phyloP scores from a whole-genome alignment of 2,797 vertebrate species.

The Borostomias antarcticus region DNA sequence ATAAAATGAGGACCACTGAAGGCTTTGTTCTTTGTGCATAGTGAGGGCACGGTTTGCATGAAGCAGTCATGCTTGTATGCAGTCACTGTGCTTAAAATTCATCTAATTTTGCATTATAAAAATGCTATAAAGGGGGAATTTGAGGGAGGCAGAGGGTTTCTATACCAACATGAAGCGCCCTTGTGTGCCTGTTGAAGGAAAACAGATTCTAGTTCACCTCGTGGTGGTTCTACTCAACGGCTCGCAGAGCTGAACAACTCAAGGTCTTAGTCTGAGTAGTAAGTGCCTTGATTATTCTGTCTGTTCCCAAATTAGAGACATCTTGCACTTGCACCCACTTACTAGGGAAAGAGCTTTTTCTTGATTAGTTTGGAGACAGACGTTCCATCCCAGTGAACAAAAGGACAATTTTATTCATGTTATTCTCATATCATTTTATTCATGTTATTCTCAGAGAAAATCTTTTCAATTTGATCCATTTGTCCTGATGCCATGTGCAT shows the following conservation, averaged over 20 bases:
- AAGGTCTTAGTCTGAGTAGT: not conserved
- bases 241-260: not conserved
- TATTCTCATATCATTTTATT: not conserved
- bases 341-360: too few species aligned
- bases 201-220: slow-evolving; percentile 29
- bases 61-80: slow-evolving; percentile 31
- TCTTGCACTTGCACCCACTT: too few species aligned
- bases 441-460: slow-evolving; percentile 18
- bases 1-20: not conserved
- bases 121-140: slow-evolving; percentile 26
- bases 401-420: not conserved
- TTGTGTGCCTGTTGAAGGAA: slow-evolving; percentile 38
- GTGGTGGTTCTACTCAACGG: slow-evolving; percentile 18
- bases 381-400: not conserved
- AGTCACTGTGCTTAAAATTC: slow-evolving; percentile 43
- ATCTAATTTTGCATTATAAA: slow-evolving; percentile 35
- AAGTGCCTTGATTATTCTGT: too few species aligned
- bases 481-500: slow-evolving; percentile 44
- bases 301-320: too few species aligned
- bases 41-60: slow-evolving; percentile 35
- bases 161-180: slow-evolving; percentile 44
- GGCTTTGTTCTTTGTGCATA: slow-evolving; percentile 31
- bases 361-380: not conserved
- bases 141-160: slow-evolving; percentile 49
- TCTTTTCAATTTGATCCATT: slow-evolving; percentile 49